A percentile compares a stretch with the other conserved stretches of the same genome.
These are phyloP conservation scores for Ashinkailepas kermadecensis DNA, from an alignment of 2,888 invertebrate genomes.

Conservation along the genomic window DNA sequence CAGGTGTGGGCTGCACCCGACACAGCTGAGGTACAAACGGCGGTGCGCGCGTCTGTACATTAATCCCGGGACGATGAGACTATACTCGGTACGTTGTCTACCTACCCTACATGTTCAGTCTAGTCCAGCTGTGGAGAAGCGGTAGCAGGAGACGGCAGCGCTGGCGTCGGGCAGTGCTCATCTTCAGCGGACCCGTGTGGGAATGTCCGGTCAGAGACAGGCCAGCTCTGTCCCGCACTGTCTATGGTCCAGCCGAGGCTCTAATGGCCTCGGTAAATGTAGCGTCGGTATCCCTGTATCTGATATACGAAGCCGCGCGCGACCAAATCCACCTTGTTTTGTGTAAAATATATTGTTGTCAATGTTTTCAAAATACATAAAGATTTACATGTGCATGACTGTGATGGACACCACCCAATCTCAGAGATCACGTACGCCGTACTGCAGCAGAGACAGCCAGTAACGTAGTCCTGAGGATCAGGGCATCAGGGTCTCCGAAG, in stretches of 20 bases:
- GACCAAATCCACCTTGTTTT: slow-evolving; percentile 11
- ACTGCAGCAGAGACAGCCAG: too few relatives aligned
- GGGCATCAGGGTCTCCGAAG: too few relatives aligned
- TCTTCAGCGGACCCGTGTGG: too few relatives aligned
- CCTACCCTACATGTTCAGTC: not conserved
- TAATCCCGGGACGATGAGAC: not conserved
- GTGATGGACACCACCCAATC: too few relatives aligned
- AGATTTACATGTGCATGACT: not conserved
- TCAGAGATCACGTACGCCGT: too few relatives aligned
- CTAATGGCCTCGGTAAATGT: not conserved
- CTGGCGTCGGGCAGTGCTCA: too few relatives aligned
- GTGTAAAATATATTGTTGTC: slow-evolving; percentile 21
- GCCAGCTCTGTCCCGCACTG: too few relatives aligned
- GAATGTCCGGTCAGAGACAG: too few relatives aligned
- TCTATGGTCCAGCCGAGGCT: not conserved
- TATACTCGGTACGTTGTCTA: not conserved
- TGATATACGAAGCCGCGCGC: not conserved
- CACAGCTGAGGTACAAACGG: slow-evolving; percentile 2
- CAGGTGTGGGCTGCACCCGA: not conserved
- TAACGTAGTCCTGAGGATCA: too few relatives aligned
- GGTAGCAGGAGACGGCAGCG: not conserved
- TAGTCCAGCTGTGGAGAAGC: not conserved
- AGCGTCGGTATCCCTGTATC: not conserved
- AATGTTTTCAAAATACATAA: slow-evolving; percentile 12
- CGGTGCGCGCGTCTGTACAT: not conserved